Evolutionary conservation across 1,140 invertebrate species (phyloP).

Genomic region (Ooceraea biroi): DNA sequence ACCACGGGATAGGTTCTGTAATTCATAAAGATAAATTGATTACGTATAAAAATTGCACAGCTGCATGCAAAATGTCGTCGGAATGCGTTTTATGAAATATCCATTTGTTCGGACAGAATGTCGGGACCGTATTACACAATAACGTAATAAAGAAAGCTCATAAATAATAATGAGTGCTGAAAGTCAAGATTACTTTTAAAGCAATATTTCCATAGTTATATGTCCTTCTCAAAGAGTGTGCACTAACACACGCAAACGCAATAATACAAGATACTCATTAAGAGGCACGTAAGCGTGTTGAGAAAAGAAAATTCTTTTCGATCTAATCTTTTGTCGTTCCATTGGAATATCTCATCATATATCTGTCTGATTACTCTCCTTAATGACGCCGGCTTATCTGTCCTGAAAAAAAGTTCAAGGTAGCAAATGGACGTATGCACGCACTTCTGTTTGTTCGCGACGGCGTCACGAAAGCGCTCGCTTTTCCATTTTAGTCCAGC

Average conservation of each 20-base stretch:
- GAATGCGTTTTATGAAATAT: conserved; percentile 8
- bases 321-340: not conserved
- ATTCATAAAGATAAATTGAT: not conserved
- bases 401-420: conserved; percentile 57
- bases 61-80: not conserved
- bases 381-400: conserved; percentile 36
- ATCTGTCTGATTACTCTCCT: not conserved
- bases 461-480: conserved; percentile 20
- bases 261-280: conserved; percentile 7
- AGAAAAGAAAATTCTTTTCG: conserved; percentile 3
- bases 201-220: not conserved
- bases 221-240: not conserved
- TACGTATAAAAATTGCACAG: not conserved
- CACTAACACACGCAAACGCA: not conserved
- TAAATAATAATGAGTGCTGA: not conserved
- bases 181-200: not conserved
- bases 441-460: conserved; percentile 29
- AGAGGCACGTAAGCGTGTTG: not conserved
- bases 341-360: not conserved
- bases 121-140: not conserved
- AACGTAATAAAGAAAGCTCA: not conserved
- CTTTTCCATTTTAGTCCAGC: conserved; percentile 7
- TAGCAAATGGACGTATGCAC: not conserved
- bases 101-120: not conserved
- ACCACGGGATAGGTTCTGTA: not conserved